These are phyloP conservation scores for Tamias sibiricus DNA, from an alignment of 2,113 vertebrate genomes.

Conservation along the genomic window DNA sequence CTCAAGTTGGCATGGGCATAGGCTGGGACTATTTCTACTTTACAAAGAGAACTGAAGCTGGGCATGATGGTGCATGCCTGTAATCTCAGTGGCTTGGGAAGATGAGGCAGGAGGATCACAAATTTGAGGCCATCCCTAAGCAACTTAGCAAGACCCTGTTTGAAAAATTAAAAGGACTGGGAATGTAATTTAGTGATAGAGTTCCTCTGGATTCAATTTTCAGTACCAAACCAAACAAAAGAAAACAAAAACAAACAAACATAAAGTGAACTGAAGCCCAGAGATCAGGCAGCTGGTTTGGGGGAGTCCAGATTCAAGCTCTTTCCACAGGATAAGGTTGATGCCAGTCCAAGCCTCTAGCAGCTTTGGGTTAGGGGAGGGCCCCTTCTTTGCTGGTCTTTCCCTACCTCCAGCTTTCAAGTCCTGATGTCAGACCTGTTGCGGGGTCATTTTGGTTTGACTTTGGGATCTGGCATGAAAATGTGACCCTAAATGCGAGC, in stretches of 20 bases:
- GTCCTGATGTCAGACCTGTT: background rate
- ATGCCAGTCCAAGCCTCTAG: background rate
- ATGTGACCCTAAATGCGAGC: background rate
- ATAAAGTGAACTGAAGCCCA: background rate
- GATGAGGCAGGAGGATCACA: too few species aligned
- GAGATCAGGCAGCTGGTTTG: background rate
- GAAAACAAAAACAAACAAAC: too few species aligned
- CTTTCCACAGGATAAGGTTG: background rate
- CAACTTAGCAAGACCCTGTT: too few species aligned
- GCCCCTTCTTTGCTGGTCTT: background rate
- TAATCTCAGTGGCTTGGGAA: too few species aligned
- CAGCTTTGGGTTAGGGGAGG: background rate
- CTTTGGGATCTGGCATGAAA: background rate
- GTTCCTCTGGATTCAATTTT: too few species aligned
- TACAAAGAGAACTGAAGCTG: background rate
- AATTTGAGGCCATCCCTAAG: too few species aligned
- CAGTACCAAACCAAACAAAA: too few species aligned
- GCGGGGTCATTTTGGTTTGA: background rate
- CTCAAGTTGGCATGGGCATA: background rate
- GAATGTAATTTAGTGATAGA: too few species aligned
- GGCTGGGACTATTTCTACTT: background rate
- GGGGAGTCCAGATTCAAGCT: background rate
- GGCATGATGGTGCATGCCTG: too few species aligned
- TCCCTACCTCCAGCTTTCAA: background rate
- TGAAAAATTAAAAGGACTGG: too few species aligned